Evolutionary conservation across 2,888 invertebrate species (phyloP).

Genomic region (Ctenicera cuprea): DNA sequence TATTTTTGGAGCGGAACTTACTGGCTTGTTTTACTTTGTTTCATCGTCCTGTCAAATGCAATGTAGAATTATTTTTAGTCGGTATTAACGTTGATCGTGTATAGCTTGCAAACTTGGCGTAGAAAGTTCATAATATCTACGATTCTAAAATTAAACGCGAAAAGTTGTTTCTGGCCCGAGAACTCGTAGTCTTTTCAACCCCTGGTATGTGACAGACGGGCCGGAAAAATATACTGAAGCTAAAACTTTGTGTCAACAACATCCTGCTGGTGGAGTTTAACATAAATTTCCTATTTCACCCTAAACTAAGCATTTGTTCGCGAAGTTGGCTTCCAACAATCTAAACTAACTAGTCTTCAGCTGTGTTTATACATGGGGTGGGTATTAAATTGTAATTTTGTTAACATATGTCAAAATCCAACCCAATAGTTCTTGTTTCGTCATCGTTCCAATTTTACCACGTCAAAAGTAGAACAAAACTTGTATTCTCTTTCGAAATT

Average conservation of each 20-base stretch:
- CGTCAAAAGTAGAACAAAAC: not conserved
- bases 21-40: too few species aligned
- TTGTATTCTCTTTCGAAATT: constrained; percentile 11
- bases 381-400: constrained; percentile 51
- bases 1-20: too few species aligned
- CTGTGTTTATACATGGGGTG: constrained; percentile 59
- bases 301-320: constrained; percentile 67
- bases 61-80: not conserved
- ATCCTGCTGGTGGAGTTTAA: constrained; percentile 64
- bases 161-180: constrained; percentile 47
- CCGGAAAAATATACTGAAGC: constrained; percentile 62
- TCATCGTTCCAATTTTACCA: constrained; percentile 10
- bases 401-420: constrained; percentile 44
- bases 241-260: constrained; percentile 68
- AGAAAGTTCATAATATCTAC: constrained; percentile 37
- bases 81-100: constrained; percentile 17
- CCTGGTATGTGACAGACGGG: constrained; percentile 59
- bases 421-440: constrained; percentile 20
- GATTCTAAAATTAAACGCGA: constrained; percentile 46
- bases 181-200: constrained; percentile 46
- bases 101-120: constrained; percentile 33
- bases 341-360: constrained; percentile 63
- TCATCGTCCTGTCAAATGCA: not conserved
- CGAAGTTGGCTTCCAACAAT: constrained; percentile 64
- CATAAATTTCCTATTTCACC: constrained; percentile 67